Percentiles rank a stretch among this genome's conserved stretches.
phyloP scores from a whole-genome alignment of 2,113 vertebrate species.

The Solenodon paradoxus region DNA sequence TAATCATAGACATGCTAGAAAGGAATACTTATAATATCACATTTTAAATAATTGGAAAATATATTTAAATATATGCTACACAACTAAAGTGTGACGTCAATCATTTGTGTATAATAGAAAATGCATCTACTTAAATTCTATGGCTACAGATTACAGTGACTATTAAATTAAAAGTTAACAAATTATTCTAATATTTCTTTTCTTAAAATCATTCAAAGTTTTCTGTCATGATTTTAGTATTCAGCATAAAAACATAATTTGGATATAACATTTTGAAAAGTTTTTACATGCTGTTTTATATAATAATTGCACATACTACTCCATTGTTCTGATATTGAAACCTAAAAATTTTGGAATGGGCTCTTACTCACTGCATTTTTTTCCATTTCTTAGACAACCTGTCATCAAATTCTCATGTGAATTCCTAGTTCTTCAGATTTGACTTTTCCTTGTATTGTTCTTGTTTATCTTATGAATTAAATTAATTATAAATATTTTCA shows the following conservation, averaged over 20 bases:
- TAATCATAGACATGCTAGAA: constrained; percentile 58
- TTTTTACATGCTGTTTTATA: constrained; percentile 7
- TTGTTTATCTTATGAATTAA: neutral
- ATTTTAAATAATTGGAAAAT: constrained; percentile 72
- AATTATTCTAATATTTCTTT: constrained; percentile 52
- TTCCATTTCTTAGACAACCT: constrained; percentile 10
- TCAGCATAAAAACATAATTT: neutral
- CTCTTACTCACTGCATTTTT: neutral
- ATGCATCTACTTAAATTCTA: constrained; percentile 43
- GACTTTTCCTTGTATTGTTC: neutral
- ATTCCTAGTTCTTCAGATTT: constrained; percentile 29
- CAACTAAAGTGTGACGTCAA: constrained; percentile 62
- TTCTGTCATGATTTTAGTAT: constrained; percentile 14
- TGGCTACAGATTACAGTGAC: constrained; percentile 40
- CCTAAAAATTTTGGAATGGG: constrained; percentile 20
- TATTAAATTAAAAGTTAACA: constrained; percentile 30
- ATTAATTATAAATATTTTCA: neutral
- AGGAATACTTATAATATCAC: constrained; percentile 40
- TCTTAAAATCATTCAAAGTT: constrained; percentile 43
- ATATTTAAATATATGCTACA: constrained; percentile 64
- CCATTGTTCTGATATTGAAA: neutral
- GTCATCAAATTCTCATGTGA: neutral
- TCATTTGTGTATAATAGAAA: constrained; percentile 67
- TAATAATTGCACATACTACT: neutral
- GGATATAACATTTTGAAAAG: neutral